Evolutionary conservation across 2,113 vertebrate genomes (phyloP).

Genomic region (Zosterops pallidus): DNA sequence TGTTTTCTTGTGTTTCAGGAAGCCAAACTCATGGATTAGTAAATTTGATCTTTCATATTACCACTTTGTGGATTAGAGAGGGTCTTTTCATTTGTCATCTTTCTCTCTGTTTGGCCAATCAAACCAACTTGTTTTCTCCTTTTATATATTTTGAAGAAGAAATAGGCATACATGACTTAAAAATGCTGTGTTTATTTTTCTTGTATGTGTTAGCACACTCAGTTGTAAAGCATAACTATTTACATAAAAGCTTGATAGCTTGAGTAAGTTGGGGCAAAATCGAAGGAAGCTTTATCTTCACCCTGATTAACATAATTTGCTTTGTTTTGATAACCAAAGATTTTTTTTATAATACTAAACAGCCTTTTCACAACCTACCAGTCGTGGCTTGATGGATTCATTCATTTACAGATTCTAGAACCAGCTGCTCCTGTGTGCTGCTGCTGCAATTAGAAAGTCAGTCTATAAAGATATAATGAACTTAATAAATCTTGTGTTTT

Average conservation of each 20-base stretch:
- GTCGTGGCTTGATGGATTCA: neutral
- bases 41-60: neutral
- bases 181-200: neutral
- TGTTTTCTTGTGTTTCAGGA: neutral
- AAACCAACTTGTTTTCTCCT: neutral
- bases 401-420: conserved; percentile 18
- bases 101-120: neutral
- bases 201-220: neutral
- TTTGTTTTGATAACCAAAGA: neutral
- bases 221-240: neutral
- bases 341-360: neutral
- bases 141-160: neutral
- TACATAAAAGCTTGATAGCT: neutral
- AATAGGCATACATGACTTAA: neutral
- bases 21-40: neutral
- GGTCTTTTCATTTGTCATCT: neutral
- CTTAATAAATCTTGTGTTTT: neutral
- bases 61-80: neutral
- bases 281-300: neutral
- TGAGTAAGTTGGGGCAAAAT: neutral
- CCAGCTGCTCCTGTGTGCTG: neutral
- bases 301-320: neutral
- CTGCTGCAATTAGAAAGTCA: conserved; percentile 25
- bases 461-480: neutral
- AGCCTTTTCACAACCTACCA: neutral